Evolutionary conservation across 30 jellyfish, hydroid and myxozoan genomes (phyloP).

Genomic region (Turritopsis rubra): DNA sequence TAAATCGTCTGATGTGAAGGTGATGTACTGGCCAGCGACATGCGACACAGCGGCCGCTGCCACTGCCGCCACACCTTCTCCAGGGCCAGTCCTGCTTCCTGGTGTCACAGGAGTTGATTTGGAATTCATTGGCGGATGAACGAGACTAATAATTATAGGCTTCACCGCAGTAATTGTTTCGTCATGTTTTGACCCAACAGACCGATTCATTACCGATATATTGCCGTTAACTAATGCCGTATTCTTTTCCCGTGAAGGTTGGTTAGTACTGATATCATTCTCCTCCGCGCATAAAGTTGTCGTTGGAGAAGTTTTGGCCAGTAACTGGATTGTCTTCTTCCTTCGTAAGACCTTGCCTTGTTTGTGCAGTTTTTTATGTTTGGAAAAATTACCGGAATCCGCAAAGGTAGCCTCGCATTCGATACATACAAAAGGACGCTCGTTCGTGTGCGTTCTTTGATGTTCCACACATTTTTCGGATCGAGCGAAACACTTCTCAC

Average conservation of each 20-base stretch:
- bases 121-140: background rate
- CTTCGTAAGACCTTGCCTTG: constrained; percentile 3
- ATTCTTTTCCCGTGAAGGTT: background rate
- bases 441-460: constrained; percentile 21
- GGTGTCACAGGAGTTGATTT: background rate
- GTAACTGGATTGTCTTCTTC: background rate
- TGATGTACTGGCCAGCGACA: background rate
- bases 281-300: background rate
- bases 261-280: background rate
- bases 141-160: background rate
- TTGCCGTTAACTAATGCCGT: no score
- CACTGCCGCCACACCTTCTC: background rate
- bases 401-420: constrained; percentile 19
- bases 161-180: background rate
- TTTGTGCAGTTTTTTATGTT: constrained; percentile 20
- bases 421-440: constrained; percentile 17
- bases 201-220: background rate
- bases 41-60: background rate
- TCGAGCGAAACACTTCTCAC: constrained; percentile 27
- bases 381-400: constrained; percentile 28
- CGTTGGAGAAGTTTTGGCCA: background rate
- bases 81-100: background rate
- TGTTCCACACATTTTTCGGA: constrained; percentile 32
- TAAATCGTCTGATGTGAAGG: background rate
- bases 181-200: background rate